Conservation (phyloP, 2,113 vertebrate species). For the Daboia siamensis region DNA sequence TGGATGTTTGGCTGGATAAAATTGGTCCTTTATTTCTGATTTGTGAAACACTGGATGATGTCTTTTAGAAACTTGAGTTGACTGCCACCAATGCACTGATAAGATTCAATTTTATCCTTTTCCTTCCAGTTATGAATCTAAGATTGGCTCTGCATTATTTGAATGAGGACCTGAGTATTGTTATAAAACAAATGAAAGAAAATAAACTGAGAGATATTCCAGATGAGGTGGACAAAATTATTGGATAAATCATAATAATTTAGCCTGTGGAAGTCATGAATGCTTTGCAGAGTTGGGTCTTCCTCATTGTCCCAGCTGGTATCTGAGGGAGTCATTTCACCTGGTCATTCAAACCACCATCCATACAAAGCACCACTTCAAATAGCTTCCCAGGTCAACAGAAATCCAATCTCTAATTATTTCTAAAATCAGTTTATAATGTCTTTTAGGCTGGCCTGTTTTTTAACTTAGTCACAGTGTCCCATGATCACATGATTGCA, state of each 20-base stretch:
- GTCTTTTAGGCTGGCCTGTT: neutral
- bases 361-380: neutral
- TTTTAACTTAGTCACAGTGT: neutral
- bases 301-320: neutral
- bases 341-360: neutral
- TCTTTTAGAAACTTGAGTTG: neutral
- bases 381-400: neutral
- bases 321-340: too few relatives aligned
- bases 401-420: neutral
- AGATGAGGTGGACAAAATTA: neutral
- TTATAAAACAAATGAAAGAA: neutral
- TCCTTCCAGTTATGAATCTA: neutral
- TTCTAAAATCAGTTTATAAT: neutral
- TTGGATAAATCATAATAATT: neutral
- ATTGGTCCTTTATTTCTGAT: neutral
- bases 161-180: neutral
- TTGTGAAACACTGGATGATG: neutral
- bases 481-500: neutral
- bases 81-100: neutral
- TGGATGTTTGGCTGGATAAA: neutral
- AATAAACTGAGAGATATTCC: neutral
- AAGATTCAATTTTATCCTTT: neutral
- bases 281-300: neutral
- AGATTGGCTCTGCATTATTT: neutral
- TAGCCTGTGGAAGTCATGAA: neutral